A percentile compares a stretch with the other conserved stretches of the same genome.
Evolutionary conservation across 2,797 vertebrate species (phyloP).

Genomic region (Sebastolobus altivelis): DNA sequence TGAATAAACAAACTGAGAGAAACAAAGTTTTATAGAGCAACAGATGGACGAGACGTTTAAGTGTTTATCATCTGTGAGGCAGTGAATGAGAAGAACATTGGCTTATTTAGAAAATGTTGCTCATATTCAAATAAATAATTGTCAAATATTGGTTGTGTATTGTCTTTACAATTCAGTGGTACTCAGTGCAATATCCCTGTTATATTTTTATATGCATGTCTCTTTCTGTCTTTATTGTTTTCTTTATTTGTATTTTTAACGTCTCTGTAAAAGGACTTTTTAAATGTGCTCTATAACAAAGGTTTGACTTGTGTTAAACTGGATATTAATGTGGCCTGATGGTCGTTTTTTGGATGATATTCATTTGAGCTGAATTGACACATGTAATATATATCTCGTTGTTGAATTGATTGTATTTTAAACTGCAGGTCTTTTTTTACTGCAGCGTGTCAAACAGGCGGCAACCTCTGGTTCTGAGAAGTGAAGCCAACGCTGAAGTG

Average conservation of each 20-base stretch:
- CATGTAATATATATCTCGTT: neutral
- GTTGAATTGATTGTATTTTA: neutral
- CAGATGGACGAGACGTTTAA: slow-evolving; percentile 30
- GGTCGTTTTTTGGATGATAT: neutral
- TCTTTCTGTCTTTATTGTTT: neutral
- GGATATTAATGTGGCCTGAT: neutral
- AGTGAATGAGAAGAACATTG: neutral
- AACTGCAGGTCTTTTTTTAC: neutral
- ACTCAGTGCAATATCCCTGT: too few species aligned
- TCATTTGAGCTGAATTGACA: neutral
- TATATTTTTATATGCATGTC: neutral
- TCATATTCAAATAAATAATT: neutral
- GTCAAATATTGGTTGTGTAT: neutral
- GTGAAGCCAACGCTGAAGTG: too few species aligned
- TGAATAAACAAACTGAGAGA: neutral
- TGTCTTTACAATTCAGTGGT: neutral
- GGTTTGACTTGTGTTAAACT: neutral
- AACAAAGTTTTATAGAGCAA: slow-evolving; percentile 7
- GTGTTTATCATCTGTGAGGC: neutral
- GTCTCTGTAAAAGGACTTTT: neutral
- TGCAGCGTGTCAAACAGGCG: neutral
- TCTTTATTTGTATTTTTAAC: neutral
- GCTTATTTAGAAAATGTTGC: neutral
- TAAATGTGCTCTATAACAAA: neutral
- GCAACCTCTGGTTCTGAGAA: too few species aligned